A percentile compares a stretch with the other conserved stretches of the same genome.
Evolutionary conservation across 2,888 invertebrate species (phyloP).

Genomic region (Harmothoe impar): DNA sequence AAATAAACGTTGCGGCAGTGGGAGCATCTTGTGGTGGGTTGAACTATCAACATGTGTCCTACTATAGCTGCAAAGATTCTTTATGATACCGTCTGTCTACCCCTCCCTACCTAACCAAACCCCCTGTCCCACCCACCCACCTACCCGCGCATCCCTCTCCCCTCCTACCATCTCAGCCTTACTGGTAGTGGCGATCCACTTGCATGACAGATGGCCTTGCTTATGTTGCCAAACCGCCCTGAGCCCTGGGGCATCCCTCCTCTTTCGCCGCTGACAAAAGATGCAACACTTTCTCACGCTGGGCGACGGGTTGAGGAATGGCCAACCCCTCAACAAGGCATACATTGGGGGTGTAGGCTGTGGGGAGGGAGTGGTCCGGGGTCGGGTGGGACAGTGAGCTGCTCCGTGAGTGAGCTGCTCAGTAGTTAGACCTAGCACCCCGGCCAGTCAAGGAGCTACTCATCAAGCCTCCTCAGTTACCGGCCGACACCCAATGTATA

Average conservation of each 20-base stretch:
- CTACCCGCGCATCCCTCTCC: background rate
- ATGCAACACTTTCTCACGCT: slow-evolving; percentile 42
- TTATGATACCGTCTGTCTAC: too few species aligned
- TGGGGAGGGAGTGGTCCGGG: background rate
- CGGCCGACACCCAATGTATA: too few species aligned
- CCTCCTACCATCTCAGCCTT: background rate
- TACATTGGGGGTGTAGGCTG: background rate
- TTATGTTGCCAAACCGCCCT: slow-evolving; percentile 36
- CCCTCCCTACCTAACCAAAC: background rate
- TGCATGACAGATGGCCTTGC: slow-evolving; percentile 18
- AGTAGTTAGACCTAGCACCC: background rate
- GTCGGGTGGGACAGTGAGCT: slow-evolving; percentile 3
- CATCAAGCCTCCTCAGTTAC: too few species aligned
- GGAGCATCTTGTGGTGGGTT: too few species aligned
- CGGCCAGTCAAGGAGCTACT: too few species aligned
- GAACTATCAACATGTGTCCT: too few species aligned
- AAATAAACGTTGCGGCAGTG: too few species aligned
- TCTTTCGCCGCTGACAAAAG: slow-evolving; percentile 42
- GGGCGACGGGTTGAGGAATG: background rate
- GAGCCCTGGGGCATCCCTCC: slow-evolving; percentile 1
- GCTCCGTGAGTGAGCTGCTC: background rate
- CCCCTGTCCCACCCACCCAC: background rate
- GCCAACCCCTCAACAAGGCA: background rate
- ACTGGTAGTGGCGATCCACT: background rate
- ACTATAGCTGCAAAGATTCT: too few species aligned